Conservation (phyloP, 1,140 invertebrate genomes). For the Drosophila equinoxialis region DNA sequence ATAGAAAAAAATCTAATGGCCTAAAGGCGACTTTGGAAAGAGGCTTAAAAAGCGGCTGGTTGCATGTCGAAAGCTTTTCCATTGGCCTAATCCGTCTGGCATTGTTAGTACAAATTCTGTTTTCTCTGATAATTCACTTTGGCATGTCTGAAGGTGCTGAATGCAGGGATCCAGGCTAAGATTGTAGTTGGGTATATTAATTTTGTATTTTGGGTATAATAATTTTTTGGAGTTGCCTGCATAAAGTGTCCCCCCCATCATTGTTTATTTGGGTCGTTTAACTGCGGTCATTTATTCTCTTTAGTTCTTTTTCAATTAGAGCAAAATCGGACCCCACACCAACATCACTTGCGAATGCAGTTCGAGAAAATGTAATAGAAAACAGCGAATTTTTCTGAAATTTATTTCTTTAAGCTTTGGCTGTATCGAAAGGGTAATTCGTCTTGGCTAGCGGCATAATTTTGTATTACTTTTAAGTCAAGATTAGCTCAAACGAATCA, state of each 20-base stretch:
- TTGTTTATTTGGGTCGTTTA: slow-evolving; percentile 50
- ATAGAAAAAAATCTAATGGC: slow-evolving; percentile 10
- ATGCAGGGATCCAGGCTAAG: slow-evolving; percentile 14
- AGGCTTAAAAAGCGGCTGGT: slow-evolving; percentile 33
- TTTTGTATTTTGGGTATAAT: too few species aligned
- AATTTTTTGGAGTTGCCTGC: too few species aligned
- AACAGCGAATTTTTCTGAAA: too few species aligned
- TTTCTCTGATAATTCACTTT: slow-evolving; percentile 29
- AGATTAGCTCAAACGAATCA: too few species aligned
- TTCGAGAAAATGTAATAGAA: too few species aligned
- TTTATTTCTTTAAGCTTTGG: background rate
- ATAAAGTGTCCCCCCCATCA: slow-evolving; percentile 19
- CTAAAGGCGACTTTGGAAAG: slow-evolving; percentile 12
- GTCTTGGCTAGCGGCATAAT: too few species aligned
- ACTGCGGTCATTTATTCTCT: slow-evolving; percentile 44
- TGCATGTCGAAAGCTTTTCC: slow-evolving; percentile 32
- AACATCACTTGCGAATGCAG: background rate
- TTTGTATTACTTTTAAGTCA: too few species aligned
- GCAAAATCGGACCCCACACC: background rate
- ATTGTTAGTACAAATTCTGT: slow-evolving; percentile 69
- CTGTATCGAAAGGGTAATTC: background rate
- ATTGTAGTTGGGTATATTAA: too few species aligned
- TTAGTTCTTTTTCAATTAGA: background rate
- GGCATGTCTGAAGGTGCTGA: background rate
- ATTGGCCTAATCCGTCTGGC: slow-evolving; percentile 60